Base-by-base conservation (phyloP, 1,140 invertebrate genomes). In the Platorchestia sp. region DNA sequence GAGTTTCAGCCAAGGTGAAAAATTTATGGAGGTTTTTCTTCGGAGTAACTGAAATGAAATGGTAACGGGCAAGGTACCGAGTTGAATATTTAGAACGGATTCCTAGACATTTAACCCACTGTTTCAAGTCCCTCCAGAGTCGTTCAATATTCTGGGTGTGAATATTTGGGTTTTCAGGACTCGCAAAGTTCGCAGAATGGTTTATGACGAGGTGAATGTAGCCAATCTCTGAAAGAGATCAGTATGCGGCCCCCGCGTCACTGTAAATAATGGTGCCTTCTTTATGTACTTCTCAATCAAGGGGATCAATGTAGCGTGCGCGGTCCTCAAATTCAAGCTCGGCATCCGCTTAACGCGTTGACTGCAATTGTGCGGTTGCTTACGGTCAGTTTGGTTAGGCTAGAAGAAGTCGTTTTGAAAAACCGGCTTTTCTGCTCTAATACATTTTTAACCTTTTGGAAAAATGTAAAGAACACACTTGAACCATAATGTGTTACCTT, bases 101-200 rank as follows among this genome's bases (percentile, higher is more conserved):
- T 27, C 86, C 86, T 27, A n/a, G 86, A 19, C 10, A 27, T 89
- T 89, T 89, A 36, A 89, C 41, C 86, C 86, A 89, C 86, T 89
- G 19, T 41, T 89, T 89, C 22, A 89, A 19, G 86, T 89, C 86
- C 19, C 86, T 16, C 86, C 86, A 89, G 86, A 89, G 86, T 10
- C 86, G 22, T 89, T 89, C 86, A 89, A 89, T 89, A 41, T 89
- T 89, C n/a, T 89, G 86, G 10, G 86, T 89, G 41, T 89, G 86
- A n/a, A 89, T 41, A 42, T 10, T 89, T 16, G 86, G 16, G 41
- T 89, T n/a, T 27, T n/a, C 41, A 27, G 86, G 10, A 27, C 19
- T 27, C 86, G 41, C 86, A 89, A 89, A 89, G 19, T 89, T n/a
- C 86, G 19, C 41, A 10, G 86, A 89, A 89, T 89, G 86, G n/a